Evolutionary conservation across 2,113 vertebrate genomes (phyloP).

Genomic region (Phalacrocorax carbo): DNA sequence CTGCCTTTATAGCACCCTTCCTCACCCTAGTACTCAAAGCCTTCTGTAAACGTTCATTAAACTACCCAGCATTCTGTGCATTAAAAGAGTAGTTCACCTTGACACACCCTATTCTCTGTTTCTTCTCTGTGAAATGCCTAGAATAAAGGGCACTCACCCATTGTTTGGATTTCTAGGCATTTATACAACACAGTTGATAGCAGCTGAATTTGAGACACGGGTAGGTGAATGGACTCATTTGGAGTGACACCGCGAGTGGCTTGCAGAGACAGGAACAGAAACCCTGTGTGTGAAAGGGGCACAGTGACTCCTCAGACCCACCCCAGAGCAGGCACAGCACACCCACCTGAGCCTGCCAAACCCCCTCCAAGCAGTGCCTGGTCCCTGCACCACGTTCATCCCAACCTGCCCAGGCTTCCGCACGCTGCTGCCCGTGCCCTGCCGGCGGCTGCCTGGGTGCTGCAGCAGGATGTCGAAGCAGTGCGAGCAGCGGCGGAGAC

Average conservation of each 20-base stretch:
- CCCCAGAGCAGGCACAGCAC: neutral
- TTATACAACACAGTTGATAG: neutral
- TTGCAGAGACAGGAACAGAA: neutral
- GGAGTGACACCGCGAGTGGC: fast-evolving
- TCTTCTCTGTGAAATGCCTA: neutral
- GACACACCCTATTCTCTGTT: neutral
- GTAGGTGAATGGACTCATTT: neutral
- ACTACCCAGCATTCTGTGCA: neutral
- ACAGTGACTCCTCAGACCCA: neutral
- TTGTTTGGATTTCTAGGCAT: neutral
- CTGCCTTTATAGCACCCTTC: neutral
- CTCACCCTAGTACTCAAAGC: neutral
- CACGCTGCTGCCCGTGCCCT: neutral
- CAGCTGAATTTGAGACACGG: neutral
- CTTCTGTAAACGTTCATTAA: neutral
- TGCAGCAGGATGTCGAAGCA: neutral
- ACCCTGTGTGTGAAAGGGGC: neutral
- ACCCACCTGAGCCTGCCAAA: neutral
- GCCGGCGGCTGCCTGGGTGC: fast-evolving
- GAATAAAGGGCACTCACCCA: neutral
- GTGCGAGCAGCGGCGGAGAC: fast-evolving
- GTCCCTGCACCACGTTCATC: fast-evolving
- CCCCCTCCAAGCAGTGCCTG: neutral
- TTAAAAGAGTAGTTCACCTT: neutral
- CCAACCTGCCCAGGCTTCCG: neutral